Conservation (phyloP, 1,140 invertebrate genomes). For the Magallana gigas region DNA sequence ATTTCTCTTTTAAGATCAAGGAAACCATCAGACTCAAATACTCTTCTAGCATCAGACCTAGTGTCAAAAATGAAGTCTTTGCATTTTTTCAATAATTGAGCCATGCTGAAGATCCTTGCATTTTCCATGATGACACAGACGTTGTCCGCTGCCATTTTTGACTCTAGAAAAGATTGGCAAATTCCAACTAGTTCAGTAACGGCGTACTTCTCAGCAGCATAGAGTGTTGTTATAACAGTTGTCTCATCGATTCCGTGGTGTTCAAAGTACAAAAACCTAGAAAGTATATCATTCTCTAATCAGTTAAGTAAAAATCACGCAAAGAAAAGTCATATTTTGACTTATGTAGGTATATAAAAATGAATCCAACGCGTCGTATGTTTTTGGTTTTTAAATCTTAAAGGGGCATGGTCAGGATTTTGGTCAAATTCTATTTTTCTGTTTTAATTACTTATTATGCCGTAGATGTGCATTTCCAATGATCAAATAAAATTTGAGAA, state of each 20-base stretch:
- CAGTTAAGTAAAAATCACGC: background rate
- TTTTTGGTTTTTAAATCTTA: too few relatives aligned
- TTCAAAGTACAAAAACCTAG: constrained; percentile 58
- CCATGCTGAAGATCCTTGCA: constrained; percentile 47
- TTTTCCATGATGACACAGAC: constrained; percentile 80
- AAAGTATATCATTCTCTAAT: too few relatives aligned
- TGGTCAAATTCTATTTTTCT: too few relatives aligned
- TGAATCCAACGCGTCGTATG: too few relatives aligned
- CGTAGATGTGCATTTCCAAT: too few relatives aligned
- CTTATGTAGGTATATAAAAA: background rate
- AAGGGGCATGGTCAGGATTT: too few relatives aligned
- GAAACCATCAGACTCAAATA: background rate
- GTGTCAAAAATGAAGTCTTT: constrained; percentile 15
- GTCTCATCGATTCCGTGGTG: constrained; percentile 83
- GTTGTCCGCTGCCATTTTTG: constrained; percentile 87
- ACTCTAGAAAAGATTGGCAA: constrained; percentile 89
- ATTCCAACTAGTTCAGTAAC: constrained; percentile 87
- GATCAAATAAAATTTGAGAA: too few relatives aligned
- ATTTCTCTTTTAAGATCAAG: background rate
- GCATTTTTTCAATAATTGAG: constrained; percentile 45
- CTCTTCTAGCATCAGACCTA: background rate
- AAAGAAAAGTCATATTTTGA: background rate
- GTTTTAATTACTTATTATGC: too few relatives aligned
- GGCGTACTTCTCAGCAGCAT: constrained; percentile 91
- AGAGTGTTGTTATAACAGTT: constrained; percentile 89